Percentiles rank a stretch among this genome's conserved stretches.
phyloP scores from a whole-genome alignment of 2,113 vertebrate species.

The Illadopsis cleaveri region DNA sequence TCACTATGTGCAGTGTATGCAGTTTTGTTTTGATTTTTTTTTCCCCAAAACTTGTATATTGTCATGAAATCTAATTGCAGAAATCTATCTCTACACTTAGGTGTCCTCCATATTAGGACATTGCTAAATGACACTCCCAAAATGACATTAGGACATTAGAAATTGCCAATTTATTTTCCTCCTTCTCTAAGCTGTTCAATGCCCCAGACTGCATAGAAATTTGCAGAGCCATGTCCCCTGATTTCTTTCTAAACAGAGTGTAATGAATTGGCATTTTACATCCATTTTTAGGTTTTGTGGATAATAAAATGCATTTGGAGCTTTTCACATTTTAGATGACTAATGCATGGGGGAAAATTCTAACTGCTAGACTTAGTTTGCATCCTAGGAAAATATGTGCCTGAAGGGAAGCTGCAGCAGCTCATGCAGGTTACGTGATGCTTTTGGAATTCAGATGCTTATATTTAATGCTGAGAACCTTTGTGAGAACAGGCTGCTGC shows the following conservation, averaged over 20 bases:
- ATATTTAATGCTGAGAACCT: background rate
- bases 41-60: background rate
- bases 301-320: background rate
- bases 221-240: background rate
- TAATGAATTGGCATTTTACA: background rate
- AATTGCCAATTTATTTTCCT: background rate
- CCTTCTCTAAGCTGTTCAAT: background rate
- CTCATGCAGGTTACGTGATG: background rate
- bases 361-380: background rate
- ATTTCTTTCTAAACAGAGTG: background rate
- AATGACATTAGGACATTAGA: background rate
- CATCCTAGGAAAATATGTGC: background rate
- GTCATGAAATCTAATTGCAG: background rate
- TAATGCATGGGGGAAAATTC: background rate
- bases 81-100: background rate
- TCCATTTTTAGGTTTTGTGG: background rate
- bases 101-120: background rate
- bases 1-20: fast-evolving
- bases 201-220: background rate
- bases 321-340: background rate
- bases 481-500: slow-evolving; percentile 17
- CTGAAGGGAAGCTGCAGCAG: slow-evolving; percentile 9
- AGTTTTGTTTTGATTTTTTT: background rate
- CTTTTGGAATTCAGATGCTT: slow-evolving; percentile 3
- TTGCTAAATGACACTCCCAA: background rate